phyloP scores from a whole-genome alignment of 2,113 vertebrate species.

The Nibea coibor region DNA sequence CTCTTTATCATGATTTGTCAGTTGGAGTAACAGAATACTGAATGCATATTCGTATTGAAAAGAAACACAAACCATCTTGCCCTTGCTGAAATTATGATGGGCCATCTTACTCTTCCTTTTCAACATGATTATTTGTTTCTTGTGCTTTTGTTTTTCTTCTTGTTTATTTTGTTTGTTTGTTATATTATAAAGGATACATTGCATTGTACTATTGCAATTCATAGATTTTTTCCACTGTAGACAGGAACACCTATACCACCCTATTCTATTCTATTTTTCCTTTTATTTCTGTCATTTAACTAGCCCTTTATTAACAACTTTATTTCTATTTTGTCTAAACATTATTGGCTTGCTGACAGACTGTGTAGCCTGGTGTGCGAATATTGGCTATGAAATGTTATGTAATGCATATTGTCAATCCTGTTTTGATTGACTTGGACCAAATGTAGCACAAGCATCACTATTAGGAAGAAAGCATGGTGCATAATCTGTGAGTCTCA shows the following conservation, averaged over 20 bases:
- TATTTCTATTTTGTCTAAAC: background rate
- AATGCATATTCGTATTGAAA: too few relatives aligned
- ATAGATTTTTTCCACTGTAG: background rate
- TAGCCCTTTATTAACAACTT: constrained; percentile 16
- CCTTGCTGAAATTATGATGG: background rate
- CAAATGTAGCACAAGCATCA: constrained; percentile 26
- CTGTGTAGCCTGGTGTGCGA: background rate
- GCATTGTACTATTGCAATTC: background rate
- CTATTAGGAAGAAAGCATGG: constrained; percentile 39
- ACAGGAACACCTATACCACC: background rate
- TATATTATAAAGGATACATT: background rate
- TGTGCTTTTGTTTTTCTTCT: constrained; percentile 3
- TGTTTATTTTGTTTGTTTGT: background rate
- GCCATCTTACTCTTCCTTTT: background rate
- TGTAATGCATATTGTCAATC: background rate
- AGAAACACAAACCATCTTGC: background rate
- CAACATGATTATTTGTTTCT: background rate
- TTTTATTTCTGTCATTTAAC: background rate
- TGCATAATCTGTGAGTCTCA: constrained; percentile 29
- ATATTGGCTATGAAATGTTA: background rate
- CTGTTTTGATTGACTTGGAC: constrained; percentile 4
- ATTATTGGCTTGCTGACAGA: background rate
- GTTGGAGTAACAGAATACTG: background rate
- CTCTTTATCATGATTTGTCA: background rate
- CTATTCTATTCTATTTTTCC: background rate